phyloP scores from a whole-genome alignment of 1,140 invertebrate species.

The Pseudoatta argentina region DNA sequence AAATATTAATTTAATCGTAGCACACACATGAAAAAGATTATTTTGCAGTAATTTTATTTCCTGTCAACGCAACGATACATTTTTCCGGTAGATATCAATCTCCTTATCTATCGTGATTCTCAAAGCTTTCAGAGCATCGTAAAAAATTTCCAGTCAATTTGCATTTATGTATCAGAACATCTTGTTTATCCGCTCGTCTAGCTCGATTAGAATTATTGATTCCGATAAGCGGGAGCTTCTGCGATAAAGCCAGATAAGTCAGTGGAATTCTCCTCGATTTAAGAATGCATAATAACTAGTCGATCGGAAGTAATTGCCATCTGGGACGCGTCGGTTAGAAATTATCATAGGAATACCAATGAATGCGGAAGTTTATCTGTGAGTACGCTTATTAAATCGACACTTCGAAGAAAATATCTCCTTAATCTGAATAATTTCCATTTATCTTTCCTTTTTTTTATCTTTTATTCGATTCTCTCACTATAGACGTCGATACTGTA shows the following conservation, averaged over 20 bases:
- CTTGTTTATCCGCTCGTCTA: not conserved
- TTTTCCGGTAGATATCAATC: conserved; percentile 6
- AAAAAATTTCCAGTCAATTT: conserved; percentile 53
- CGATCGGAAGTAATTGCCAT: conserved; percentile 47
- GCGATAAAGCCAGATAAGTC: conserved; percentile 56
- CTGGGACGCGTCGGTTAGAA: conserved; percentile 28
- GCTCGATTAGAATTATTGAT: conserved; percentile 60
- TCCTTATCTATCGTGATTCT: conserved; percentile 17
- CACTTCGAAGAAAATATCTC: conserved; percentile 12
- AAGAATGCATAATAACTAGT: conserved; percentile 41
- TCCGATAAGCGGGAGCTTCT: conserved; percentile 35
- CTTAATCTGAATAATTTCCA: conserved; percentile 47
- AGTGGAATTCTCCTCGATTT: conserved; percentile 19
- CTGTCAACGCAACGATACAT: not conserved
- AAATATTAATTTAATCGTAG: not conserved
- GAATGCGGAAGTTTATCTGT: conserved; percentile 24
- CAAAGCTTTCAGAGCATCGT: not conserved
- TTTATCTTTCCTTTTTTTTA: conserved; percentile 5
- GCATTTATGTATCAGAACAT: conserved; percentile 44
- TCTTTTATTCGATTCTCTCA: not conserved
- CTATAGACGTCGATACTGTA: not conserved
- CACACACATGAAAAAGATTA: not conserved
- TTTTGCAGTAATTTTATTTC: not conserved
- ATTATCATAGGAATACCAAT: conserved; percentile 10
- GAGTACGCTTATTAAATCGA: conserved; percentile 38